Conservation (phyloP, 2,113 vertebrate species). For the Nettapus auritus region DNA sequence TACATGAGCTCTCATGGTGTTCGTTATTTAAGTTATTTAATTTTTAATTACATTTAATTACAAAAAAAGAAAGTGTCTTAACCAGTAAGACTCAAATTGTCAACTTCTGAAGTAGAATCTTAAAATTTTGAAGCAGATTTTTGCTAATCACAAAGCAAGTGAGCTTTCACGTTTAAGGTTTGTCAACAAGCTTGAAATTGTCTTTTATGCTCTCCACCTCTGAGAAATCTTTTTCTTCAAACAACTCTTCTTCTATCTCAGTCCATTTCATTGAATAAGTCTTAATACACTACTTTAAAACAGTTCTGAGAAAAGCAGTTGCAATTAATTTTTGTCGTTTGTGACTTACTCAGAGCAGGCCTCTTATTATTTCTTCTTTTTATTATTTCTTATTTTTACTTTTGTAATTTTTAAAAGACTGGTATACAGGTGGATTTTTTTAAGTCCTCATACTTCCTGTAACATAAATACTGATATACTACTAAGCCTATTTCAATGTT, state of each 20-base stretch:
- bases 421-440: neutral
- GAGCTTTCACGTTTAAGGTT: neutral
- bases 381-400: too few relatives aligned
- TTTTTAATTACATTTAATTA: neutral
- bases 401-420: neutral
- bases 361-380: neutral
- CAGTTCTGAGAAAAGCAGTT: neutral
- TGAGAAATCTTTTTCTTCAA: neutral
- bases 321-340: neutral
- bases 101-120: neutral
- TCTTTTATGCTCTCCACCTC: neutral
- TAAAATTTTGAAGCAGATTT: neutral
- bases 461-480: neutral
- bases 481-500: neutral
- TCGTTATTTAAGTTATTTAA: neutral
- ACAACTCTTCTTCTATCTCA: neutral
- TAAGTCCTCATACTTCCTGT: neutral
- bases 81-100: neutral
- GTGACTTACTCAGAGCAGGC: neutral
- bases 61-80: neutral
- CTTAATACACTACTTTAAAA: neutral
- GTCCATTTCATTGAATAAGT: neutral
- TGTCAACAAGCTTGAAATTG: neutral
- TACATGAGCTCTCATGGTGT: accelerated
- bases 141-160: neutral